Evolutionary conservation across 2,888 invertebrate species (phyloP), one percentile per base, ranked within the genome.

Genomic region (Rhorus exstirpatorius): DNA sequence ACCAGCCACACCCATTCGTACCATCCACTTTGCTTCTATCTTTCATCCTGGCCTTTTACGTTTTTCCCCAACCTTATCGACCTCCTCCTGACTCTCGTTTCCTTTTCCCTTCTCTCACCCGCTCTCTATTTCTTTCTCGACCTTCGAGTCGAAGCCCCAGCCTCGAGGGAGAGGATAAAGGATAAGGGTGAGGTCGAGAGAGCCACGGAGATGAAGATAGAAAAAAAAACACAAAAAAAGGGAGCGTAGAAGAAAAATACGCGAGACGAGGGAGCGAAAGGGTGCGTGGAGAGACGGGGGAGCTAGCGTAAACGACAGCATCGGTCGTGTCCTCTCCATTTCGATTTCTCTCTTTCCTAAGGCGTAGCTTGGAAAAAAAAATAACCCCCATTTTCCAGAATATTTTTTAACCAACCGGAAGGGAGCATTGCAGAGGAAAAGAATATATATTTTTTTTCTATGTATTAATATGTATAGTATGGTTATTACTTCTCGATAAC

Each of bases 51-150:
- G 88, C 87, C 89, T 89, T 91, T 89, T 89, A 89, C 91, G 90
- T 91, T 92, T 91, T 91, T 91, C 75, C 65, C 90, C 91, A 85
- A 88, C 91, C 90, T 91, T 92, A 92, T 92, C 92, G 92, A 92
- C 92, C 90, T 91, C 90, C 89, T 41, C 35, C 60, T 46, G 51
- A 17, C 79, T 68, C 86, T 84, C 86, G 83, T 87, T 87, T 85
- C 87, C 88, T 88, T 87, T 55, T 82, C 85, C 86, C 84, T 86
- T 85, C 87, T 89, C 90, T 88, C 88, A 83, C 49, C 38, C 44
- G 84, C 86, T 82, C 88, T 71, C 63, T 24, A 35, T 67, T 26
- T 71, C 70, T 67, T n/a, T 61, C 61, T 55, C 51, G 41, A 35
- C 60, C 31, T n/a, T 46, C 46, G 38, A 44, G 51, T 46, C 63